phyloP scores from a whole-genome alignment of 2,113 vertebrate genomes.

The Macquaria ambigua region DNA sequence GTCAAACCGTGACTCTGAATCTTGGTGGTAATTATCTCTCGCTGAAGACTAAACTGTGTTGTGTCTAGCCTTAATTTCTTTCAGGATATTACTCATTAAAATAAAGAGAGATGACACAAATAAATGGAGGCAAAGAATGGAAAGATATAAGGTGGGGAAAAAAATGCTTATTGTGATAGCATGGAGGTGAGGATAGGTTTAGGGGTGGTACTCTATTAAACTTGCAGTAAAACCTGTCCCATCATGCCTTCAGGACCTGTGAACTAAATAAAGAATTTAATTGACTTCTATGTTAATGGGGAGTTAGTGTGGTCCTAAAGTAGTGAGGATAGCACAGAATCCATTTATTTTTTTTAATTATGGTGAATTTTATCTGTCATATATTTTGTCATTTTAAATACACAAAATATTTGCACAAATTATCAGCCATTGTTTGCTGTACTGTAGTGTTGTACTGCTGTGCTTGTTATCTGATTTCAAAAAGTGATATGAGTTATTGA shows the following conservation, averaged over 20 bases:
- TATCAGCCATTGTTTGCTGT: neutral
- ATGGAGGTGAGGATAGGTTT: neutral
- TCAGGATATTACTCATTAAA: conserved; percentile 55
- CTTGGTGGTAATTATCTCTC: conserved; percentile 67
- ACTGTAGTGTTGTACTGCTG: too few relatives aligned
- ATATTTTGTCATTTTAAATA: neutral
- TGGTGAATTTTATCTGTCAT: neutral
- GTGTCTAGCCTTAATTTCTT: conserved; percentile 37
- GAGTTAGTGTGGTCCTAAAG: neutral
- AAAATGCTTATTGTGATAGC: neutral
- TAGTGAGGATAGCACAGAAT: neutral
- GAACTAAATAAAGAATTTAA: neutral
- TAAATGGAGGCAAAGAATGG: conserved; percentile 15
- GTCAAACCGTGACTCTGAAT: conserved; percentile 58
- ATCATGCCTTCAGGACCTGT: neutral
- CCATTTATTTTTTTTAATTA: too few relatives aligned
- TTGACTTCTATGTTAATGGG: neutral
- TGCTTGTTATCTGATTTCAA: neutral
- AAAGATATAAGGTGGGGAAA: neutral
- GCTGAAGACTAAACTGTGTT: conserved; percentile 41
- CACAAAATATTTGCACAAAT: neutral
- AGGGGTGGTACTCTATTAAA: neutral
- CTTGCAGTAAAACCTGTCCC: neutral
- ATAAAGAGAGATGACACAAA: conserved; percentile 19
- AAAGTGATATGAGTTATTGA: neutral